Evolutionary conservation across 1,140 invertebrate species (phyloP).

Genomic region (Drosophila kepulauana): DNA sequence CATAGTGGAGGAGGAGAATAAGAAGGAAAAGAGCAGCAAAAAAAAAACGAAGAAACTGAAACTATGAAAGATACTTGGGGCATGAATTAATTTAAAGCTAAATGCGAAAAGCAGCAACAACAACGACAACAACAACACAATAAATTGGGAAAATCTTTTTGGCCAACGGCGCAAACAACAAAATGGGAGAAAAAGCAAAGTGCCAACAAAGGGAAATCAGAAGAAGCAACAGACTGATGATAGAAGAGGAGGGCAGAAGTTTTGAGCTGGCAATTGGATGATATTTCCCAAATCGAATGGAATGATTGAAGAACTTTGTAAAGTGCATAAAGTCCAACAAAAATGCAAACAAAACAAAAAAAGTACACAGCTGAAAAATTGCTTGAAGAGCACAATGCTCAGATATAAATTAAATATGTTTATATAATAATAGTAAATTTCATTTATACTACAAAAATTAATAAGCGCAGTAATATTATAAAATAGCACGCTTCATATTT

Average conservation of each 20-base stretch:
- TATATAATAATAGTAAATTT: no score
- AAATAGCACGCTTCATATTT: no score
- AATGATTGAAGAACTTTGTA: slow-evolving; percentile 45
- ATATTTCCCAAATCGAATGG: slow-evolving; percentile 42
- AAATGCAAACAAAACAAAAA: slow-evolving; percentile 4
- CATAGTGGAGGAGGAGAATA: no score
- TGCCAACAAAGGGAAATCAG: slow-evolving; percentile 29
- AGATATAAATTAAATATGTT: neutral
- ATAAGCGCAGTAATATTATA: no score
- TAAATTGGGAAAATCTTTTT: slow-evolving; percentile 50
- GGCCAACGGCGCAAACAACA: slow-evolving; percentile 33
- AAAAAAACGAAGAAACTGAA: neutral
- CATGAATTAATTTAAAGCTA: slow-evolving; percentile 61
- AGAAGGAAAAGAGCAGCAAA: neutral
- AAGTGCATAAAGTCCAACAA: slow-evolving; percentile 30
- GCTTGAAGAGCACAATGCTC: neutral
- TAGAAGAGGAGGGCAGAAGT: neutral
- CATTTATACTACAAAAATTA: no score
- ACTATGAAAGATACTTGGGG: slow-evolving; percentile 41
- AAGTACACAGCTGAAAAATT: slow-evolving; percentile 13
- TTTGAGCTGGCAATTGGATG: slow-evolving; percentile 19
- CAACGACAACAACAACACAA: slow-evolving; percentile 45
- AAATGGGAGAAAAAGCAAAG: slow-evolving; percentile 13
- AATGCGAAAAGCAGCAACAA: slow-evolving; percentile 47
- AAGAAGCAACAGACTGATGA: neutral